Base-by-base conservation (phyloP, 2,113 vertebrate genomes). In the Melanerpes formicivorus region DNA sequence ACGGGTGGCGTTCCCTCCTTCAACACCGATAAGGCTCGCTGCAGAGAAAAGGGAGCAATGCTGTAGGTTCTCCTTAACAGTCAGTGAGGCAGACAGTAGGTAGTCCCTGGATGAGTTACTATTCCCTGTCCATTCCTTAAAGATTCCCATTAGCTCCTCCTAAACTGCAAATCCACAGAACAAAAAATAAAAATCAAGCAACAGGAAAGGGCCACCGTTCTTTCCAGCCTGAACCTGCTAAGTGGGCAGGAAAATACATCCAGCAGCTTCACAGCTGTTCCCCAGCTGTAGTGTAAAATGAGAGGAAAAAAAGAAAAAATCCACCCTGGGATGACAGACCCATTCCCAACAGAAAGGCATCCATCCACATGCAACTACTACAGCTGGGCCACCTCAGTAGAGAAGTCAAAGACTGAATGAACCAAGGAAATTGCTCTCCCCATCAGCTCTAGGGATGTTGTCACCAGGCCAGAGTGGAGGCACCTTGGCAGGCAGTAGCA, bases 11-110 rank as follows among this genome's bases (percentile, higher is more conserved):
- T 99, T 99, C 37, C 99, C 99, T 60, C 99, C 99, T 95, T 99
- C 99, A 2, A 99, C 99, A 48, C 99, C 99, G 5, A 99, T 99
- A 63, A 99, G 98, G 95, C 99, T 99, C 76, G 99, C 99, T 99
- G 97, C 70, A 62, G 80, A 87, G 96, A 94, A 34, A 96, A 96
- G 27, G 80, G 37, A 96, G 25, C 30, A 84, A 60, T 29, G 58
- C 48, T 93, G 48, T 52, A 78, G 21, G 26, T 50, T 90, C 17
- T 87, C 30, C 30, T 19, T 67, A 37, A 25, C 15, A 87, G 26
- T 22, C 42, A 58, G 25, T 11, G 14, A 60, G 26, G n/a, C 48
- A 86, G 29, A 59, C 26, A 90, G 60, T 3, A 81, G 58, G 50
- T 11, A 64, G 30, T 40, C 11, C 58, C 55, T 73, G 58, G 15